Evolutionary conservation across 2,113 vertebrate species (phyloP).

Genomic region (Strix aluco): DNA sequence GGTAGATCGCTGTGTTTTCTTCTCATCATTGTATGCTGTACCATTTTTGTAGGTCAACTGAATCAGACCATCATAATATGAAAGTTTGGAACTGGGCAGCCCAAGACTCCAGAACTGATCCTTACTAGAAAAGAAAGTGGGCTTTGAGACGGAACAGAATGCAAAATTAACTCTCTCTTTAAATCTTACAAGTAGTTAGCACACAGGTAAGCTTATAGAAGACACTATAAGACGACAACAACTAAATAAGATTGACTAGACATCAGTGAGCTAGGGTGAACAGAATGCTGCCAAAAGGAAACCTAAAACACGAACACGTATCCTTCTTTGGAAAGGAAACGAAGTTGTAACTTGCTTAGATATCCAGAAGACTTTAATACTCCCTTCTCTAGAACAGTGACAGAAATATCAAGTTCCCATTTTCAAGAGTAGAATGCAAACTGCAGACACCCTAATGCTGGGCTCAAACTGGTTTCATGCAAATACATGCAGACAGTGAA

Average conservation of each 20-base stretch:
- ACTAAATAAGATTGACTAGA: background rate
- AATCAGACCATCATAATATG: slow-evolving; percentile 92
- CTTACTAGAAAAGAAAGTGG: slow-evolving; percentile 13
- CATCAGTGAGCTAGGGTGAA: background rate
- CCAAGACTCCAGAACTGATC: slow-evolving; percentile 85
- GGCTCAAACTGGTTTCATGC: background rate
- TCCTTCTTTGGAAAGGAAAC: background rate
- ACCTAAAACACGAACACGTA: background rate
- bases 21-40: slow-evolving; percentile 82
- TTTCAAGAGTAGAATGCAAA: background rate
- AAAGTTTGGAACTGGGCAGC: slow-evolving; percentile 79
- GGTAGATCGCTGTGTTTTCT: slow-evolving; percentile 81
- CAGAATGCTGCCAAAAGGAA: background rate
- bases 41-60: slow-evolving; percentile 87
- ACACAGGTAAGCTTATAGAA: background rate
- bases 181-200: background rate
- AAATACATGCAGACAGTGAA: background rate
- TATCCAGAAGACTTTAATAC: background rate
- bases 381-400: background rate
- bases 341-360: background rate
- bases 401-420: background rate
- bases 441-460: background rate
- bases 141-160: background rate
- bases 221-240: background rate
- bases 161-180: background rate